These are phyloP conservation scores for Cantharis rustica DNA, from an alignment of 2,888 invertebrate species.

Conservation along the genomic window DNA sequence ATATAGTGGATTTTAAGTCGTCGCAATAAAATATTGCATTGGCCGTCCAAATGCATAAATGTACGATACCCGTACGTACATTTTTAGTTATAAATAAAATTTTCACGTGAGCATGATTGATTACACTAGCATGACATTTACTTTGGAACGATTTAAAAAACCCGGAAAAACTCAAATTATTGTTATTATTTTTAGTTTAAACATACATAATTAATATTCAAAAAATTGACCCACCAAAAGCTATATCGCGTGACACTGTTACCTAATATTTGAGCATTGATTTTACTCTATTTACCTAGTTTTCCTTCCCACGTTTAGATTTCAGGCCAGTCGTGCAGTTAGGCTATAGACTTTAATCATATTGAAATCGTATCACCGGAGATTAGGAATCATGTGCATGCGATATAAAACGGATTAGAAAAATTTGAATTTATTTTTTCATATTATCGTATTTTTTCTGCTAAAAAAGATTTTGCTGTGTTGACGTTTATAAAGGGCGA, in stretches of 20 bases:
- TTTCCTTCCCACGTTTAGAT: not conserved
- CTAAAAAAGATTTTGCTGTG: not conserved
- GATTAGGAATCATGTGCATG: not conserved
- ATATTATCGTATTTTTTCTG: not conserved
- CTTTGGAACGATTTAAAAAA: not conserved
- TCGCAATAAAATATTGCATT: not conserved
- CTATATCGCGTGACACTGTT: not conserved
- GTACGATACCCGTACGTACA: not conserved
- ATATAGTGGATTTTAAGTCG: not conserved
- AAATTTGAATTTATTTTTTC: not conserved
- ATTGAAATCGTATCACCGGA: too few relatives aligned
- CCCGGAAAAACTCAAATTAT: not conserved
- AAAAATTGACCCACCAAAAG: not conserved
- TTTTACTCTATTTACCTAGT: not conserved
- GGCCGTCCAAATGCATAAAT: not conserved
- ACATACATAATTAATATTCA: not conserved
- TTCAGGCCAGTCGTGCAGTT: not conserved
- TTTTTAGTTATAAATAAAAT: not conserved
- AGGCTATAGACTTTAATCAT: not conserved
- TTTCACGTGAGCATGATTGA: not conserved
- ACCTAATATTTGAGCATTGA: not conserved
- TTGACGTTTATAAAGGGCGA: not conserved
- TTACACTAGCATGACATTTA: not conserved
- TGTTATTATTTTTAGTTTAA: not conserved
- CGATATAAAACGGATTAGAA: not conserved